A percentile compares a stretch with the other conserved stretches of the same genome.
phyloP scores from a whole-genome alignment of 53 echinoderm and acorn worm genomes.

The Stichopus horrens region DNA sequence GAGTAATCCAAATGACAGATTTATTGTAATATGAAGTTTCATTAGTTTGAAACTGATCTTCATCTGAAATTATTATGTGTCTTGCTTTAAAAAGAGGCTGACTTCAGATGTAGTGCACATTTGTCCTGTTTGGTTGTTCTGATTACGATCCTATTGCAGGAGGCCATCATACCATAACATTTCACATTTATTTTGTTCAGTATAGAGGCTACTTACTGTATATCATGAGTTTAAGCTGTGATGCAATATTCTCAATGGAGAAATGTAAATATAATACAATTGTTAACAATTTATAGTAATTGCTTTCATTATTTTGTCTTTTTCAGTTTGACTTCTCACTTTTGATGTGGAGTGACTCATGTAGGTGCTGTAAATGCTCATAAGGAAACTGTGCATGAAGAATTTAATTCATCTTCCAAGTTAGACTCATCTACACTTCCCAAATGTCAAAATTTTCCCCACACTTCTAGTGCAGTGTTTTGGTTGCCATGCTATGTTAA shows the following conservation, averaged over 20 bases:
- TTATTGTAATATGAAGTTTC: slow-evolving; percentile 2
- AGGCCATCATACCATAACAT: background rate
- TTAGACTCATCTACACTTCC: no score
- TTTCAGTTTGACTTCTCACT: no score
- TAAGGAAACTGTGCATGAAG: no score
- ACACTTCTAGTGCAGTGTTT: no score
- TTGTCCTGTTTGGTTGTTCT: background rate
- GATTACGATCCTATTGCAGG: background rate
- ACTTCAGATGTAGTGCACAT: background rate
- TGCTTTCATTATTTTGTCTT: no score
- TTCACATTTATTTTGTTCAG: background rate
- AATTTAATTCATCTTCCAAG: no score
- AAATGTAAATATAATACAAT: background rate
- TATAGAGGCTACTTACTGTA: background rate
- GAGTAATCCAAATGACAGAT: background rate
- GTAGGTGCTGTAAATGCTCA: no score
- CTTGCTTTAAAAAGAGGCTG: background rate
- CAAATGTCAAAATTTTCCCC: no score
- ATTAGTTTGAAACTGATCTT: background rate
- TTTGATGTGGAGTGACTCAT: no score
- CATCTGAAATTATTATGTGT: background rate
- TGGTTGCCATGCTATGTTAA: no score
- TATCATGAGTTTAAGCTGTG: background rate
- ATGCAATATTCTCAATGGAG: slow-evolving; percentile 9
- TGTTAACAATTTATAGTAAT: background rate